Conservation (phyloP, 2,888 invertebrate species). For the Nomada ferruginata region DNA sequence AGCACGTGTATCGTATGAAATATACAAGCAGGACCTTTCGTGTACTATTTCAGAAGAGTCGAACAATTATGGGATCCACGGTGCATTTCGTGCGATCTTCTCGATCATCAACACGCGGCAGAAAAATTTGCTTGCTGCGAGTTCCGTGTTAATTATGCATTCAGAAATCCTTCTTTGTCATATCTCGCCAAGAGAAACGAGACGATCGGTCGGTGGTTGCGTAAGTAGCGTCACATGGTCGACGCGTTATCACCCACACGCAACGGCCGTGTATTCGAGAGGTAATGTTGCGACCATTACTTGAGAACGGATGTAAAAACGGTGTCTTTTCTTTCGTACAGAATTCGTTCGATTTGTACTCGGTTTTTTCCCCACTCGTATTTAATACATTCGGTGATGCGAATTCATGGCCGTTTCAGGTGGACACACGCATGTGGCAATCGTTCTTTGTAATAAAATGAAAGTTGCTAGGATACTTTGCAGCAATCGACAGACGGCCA, state of each 20-base stretch:
- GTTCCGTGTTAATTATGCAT: slow-evolving; percentile 55
- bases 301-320: neutral
- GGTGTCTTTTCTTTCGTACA: neutral
- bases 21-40: too few species aligned
- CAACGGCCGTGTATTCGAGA: slow-evolving; percentile 12
- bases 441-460: neutral
- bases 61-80: neutral
- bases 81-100: neutral
- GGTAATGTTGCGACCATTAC: slow-evolving; percentile 46
- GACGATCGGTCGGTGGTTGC: slow-evolving; percentile 52
- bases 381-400: slow-evolving; percentile 3
- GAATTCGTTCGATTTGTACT: slow-evolving; percentile 11
- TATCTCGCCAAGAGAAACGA: slow-evolving; percentile 55
- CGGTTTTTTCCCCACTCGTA: neutral
- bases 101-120: neutral
- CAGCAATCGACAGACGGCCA: neutral
- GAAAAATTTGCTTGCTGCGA: slow-evolving; percentile 10
- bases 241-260: slow-evolving; percentile 46
- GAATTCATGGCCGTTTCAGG: neutral
- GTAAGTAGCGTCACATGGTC: slow-evolving; percentile 60
- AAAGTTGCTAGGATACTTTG: neutral
- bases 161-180: slow-evolving; percentile 55
- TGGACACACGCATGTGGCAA: too few species aligned
- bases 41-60: neutral
- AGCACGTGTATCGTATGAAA: too few species aligned